Base-by-base conservation (phyloP, 1,140 invertebrate genomes). In the Macrosteles quadrilineatus region DNA sequence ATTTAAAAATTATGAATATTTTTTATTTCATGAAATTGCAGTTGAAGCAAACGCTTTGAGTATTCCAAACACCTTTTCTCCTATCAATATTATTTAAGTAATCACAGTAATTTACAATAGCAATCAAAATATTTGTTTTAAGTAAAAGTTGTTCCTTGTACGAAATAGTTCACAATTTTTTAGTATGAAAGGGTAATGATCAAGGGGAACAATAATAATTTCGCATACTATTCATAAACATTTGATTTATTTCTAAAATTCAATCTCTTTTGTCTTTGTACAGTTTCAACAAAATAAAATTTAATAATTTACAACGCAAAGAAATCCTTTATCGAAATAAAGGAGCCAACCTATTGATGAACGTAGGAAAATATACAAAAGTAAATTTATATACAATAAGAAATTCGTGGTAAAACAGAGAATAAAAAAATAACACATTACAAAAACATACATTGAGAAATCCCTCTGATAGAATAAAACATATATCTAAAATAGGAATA, bases 181-280 rank as follows among this genome's bases (percentile, higher is more conserved):
- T n/a, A n/a, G n/a, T n/a, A n/a, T n/a, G n/a, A n/a, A n/a, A n/a
- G n/a, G n/a, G n/a, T n/a, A n/a, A n/a, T n/a, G n/a, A n/a, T n/a
- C n/a, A n/a, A n/a, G n/a, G n/a, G n/a, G n/a, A n/a, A n/a, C n/a
- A n/a, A n/a, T n/a, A n/a, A n/a, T n/a, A n/a, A n/a, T n/a, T 36
- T 4, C 32, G 14, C 32, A 36, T 14, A 36, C 4, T 59, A 59
- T 29, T 59, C 27, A 59, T 59, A 59, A 59, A 59, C 55, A 59
- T 59, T 59, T 29, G 55, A 59, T 59, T 59, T 59, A 59, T 59
- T 59, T 59, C n/a, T 25, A 9, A 27, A 59, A 59, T 27, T 59
- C 27, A 9, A 25, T 6, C n/a, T 29, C 27, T 27, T 59, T 14
- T 59, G 9, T 25, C 23, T 59, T 59, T 59, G 21, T 59, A 59